Evolutionary conservation across 2,888 invertebrate species (phyloP).

Genomic region (Seira ritae): DNA sequence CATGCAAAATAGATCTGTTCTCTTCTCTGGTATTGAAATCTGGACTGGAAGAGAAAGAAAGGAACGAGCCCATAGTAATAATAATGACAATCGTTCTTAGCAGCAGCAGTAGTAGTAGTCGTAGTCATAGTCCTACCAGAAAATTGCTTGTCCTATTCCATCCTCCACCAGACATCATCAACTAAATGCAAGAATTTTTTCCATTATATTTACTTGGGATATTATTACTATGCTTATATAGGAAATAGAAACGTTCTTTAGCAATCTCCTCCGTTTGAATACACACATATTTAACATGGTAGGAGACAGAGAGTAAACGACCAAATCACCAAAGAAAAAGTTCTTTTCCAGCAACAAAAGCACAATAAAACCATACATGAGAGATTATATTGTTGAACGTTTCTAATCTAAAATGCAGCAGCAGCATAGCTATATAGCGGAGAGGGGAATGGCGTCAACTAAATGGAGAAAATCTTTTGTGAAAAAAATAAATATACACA

Average conservation of each 20-base stretch:
- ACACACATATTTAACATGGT: not conserved
- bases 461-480: not conserved
- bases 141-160: not conserved
- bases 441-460: not conserved
- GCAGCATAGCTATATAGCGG: not conserved
- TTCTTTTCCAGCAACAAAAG: not conserved
- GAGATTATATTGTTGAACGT: not conserved
- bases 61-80: conserved; percentile 1
- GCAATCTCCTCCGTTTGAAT: too few relatives aligned
- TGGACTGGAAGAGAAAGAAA: conserved; percentile 2
- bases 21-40: conserved; percentile 2
- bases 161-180: not conserved
- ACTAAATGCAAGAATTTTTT: too few relatives aligned
- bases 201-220: too few relatives aligned
- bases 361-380: not conserved
- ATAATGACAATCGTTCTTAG: not conserved
- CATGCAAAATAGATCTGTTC: not conserved
- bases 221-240: too few relatives aligned
- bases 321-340: not conserved
- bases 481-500: too few relatives aligned
- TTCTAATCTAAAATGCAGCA: not conserved
- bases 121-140: too few relatives aligned
- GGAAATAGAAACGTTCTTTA: too few relatives aligned
- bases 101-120: too few relatives aligned
- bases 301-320: not conserved